Evolutionary conservation across 2,888 invertebrate species (phyloP).

Genomic region (Nudaria mundana): DNA sequence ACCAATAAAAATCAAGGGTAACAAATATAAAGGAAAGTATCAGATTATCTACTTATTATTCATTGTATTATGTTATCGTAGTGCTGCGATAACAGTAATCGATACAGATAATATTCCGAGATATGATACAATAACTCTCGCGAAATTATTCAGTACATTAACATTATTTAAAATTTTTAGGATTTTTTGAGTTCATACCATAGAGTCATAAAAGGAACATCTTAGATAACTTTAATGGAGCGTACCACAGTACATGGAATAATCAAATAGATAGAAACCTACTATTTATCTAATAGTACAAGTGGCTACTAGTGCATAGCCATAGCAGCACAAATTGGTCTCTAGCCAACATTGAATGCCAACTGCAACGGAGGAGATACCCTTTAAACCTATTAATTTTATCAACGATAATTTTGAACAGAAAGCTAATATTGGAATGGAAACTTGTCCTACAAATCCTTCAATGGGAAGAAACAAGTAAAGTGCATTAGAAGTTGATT

Average conservation of each 20-base stretch:
- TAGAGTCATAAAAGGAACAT: conserved; percentile 27
- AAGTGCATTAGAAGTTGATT: conserved; percentile 40
- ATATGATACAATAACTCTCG: conserved; percentile 48
- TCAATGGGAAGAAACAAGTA: conserved; percentile 34
- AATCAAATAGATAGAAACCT: conserved; percentile 3
- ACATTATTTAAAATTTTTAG: conserved; percentile 20
- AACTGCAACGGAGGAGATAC: conserved; percentile 56
- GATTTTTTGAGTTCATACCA: conserved; percentile 28
- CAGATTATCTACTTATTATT: conserved; percentile 33
- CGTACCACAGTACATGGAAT: too few relatives aligned
- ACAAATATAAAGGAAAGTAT: conserved; percentile 32
- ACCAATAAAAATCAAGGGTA: conserved; percentile 20
- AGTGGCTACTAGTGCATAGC: conserved; percentile 43
- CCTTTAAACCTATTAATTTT: conserved; percentile 52
- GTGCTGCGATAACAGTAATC: conserved; percentile 61
- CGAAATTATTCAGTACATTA: conserved; percentile 11
- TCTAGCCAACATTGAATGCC: conserved; percentile 59
- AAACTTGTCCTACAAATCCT: conserved; percentile 12
- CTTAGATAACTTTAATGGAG: too few relatives aligned
- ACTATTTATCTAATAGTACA: conserved; percentile 29
- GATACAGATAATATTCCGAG: conserved; percentile 52
- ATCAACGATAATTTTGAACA: conserved; percentile 39
- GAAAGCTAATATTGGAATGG: conserved; percentile 29
- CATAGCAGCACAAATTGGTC: conserved; percentile 61
- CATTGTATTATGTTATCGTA: conserved; percentile 48